phyloP scores from a whole-genome alignment of 2,797 vertebrate genomes.

The Galago senegalensis region DNA sequence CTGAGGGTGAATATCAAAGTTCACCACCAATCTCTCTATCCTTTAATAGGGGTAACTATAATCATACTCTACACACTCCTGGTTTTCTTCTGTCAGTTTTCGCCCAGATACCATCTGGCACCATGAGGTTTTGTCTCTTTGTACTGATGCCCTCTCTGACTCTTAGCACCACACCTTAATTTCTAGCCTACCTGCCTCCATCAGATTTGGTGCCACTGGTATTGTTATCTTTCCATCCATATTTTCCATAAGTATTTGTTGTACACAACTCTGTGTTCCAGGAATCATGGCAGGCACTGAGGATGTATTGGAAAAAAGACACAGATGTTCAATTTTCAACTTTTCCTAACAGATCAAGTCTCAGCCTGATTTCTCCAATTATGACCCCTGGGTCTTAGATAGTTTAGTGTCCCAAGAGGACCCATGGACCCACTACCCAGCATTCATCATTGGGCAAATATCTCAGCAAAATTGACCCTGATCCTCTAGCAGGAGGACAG shows the following conservation, averaged over 20 bases:
- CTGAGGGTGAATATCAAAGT: neutral
- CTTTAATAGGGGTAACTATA: neutral
- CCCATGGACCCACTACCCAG: neutral
- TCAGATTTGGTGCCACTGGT: neutral
- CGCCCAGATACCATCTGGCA: neutral
- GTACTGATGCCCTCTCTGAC: neutral
- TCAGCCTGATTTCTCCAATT: slow-evolving; percentile 15
- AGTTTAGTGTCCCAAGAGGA: neutral
- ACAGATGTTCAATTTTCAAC: neutral
- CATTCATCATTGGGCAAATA: neutral
- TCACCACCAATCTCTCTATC: neutral
- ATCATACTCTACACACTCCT: neutral
- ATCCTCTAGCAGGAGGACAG: neutral
- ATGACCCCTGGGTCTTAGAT: neutral
- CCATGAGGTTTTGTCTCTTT: neutral
- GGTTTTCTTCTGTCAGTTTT: neutral
- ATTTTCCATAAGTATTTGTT: slow-evolving; percentile 39
- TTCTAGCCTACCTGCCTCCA: neutral
- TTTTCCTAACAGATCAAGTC: neutral
- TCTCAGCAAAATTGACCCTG: neutral
- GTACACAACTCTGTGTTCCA: neutral
- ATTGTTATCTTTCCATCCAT: neutral
- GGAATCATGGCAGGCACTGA: neutral
- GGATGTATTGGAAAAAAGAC: neutral
- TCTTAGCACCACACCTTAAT: neutral